phyloP scores from a whole-genome alignment of 2,113 vertebrate genomes.

The Choloepus hoffmanni region DNA sequence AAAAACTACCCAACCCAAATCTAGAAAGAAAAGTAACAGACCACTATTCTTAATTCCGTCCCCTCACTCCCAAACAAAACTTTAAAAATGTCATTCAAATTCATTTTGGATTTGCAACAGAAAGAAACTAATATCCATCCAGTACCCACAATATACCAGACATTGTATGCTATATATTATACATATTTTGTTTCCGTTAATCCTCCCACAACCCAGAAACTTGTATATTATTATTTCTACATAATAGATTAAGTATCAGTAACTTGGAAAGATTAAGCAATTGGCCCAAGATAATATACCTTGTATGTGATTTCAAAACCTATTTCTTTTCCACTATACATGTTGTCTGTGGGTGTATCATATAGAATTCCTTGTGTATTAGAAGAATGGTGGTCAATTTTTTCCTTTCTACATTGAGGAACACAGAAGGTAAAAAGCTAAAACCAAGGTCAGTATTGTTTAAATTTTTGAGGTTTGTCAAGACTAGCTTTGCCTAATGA shows the following conservation, averaged over 20 bases:
- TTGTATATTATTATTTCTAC: background rate
- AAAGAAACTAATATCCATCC: background rate
- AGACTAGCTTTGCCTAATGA: background rate
- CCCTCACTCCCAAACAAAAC: background rate
- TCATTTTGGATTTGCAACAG: background rate
- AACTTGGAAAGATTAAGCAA: slow-evolving; percentile 13
- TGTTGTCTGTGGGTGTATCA: background rate
- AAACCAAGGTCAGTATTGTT: slow-evolving; percentile 36
- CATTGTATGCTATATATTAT: background rate
- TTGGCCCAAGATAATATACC: background rate
- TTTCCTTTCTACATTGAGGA: slow-evolving; percentile 41
- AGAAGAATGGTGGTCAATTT: background rate
- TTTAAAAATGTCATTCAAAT: background rate
- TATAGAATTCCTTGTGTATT: background rate
- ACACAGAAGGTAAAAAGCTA: background rate
- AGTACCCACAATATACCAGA: background rate
- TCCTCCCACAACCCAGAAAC: background rate
- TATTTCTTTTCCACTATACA: background rate
- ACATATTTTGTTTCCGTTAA: background rate
- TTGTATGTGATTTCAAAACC: background rate
- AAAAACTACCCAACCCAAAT: background rate
- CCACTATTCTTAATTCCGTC: background rate
- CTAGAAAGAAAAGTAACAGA: background rate
- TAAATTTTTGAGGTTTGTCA: background rate
- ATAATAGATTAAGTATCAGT: background rate